Conservation (phyloP, 2,113 vertebrate species). For the Calypte anna region DNA sequence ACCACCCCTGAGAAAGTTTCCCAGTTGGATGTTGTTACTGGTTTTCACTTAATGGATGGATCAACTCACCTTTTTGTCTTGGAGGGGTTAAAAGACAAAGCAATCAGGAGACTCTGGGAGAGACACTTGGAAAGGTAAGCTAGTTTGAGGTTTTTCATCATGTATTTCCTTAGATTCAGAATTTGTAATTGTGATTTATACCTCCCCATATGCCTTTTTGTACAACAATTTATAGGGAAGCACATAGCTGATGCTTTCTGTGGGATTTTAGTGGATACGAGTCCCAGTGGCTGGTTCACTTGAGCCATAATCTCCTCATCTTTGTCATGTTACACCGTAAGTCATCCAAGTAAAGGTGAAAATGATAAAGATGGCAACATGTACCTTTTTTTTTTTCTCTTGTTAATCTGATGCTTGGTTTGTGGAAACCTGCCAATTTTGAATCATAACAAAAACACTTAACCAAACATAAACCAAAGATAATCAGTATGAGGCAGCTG, state of each 20-base stretch:
- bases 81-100: slow-evolving; percentile 83
- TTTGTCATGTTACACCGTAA: background rate
- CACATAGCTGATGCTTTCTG: background rate
- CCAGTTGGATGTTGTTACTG: slow-evolving; percentile 81
- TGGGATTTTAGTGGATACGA: background rate
- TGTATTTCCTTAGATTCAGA: background rate
- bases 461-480: background rate
- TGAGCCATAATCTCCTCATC: background rate
- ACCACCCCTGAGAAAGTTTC: slow-evolving; percentile 44
- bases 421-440: background rate
- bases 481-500: background rate
- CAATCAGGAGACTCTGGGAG: slow-evolving; percentile 80
- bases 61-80: slow-evolving; percentile 81
- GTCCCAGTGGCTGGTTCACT: background rate
- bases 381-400: background rate
- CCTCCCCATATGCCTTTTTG: background rate
- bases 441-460: background rate
- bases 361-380: background rate
- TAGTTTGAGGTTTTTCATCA: background rate
- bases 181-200: background rate
- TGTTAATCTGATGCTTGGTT: background rate
- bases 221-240: background rate
- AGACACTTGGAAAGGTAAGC: slow-evolving; percentile 63
- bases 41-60: slow-evolving; percentile 85
- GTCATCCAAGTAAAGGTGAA: background rate